Conservation (phyloP, 2,888 invertebrate genomes). For the Drosophila mercatorum region DNA sequence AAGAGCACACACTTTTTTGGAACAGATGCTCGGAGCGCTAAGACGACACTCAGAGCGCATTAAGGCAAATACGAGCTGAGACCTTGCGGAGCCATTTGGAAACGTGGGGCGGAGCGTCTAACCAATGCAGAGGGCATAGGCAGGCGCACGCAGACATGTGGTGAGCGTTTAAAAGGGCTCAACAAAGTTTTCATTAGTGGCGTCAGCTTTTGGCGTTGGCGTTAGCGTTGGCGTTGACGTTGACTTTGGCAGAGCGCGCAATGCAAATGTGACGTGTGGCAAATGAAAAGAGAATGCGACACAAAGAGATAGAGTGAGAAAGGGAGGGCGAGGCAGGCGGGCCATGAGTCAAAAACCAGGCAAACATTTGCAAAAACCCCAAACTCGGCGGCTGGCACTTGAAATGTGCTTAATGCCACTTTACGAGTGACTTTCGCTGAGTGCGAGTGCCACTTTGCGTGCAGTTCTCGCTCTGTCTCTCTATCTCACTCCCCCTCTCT, state of each 20-base stretch:
- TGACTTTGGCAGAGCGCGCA: constrained; percentile 20
- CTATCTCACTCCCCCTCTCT: constrained; percentile 6
- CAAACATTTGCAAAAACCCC: constrained; percentile 69
- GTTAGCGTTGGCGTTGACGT: constrained; percentile 37
- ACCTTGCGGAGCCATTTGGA: constrained; percentile 24
- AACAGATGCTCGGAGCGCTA: constrained; percentile 40
- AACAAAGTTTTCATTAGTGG: constrained; percentile 76
- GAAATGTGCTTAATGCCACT: constrained; percentile 81
- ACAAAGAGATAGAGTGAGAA: not conserved
- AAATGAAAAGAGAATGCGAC: constrained; percentile 15
- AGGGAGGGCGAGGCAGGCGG: not conserved
- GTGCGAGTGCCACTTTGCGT: constrained; percentile 77
- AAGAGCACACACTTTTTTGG: constrained; percentile 46
- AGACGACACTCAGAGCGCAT: constrained; percentile 54
- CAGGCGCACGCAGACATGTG: constrained; percentile 44
- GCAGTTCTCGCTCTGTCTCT: constrained; percentile 45
- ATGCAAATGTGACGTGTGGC: constrained; percentile 42
- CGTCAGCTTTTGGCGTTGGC: constrained; percentile 56
- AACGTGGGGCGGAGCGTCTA: constrained; percentile 3
- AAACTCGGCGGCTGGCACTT: constrained; percentile 68
- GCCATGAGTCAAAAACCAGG: constrained; percentile 40
- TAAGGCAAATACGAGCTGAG: constrained; percentile 36
- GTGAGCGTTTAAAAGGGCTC: constrained; percentile 68
- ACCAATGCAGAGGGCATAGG: constrained; percentile 30
- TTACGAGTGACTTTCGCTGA: constrained; percentile 79